phyloP scores from a whole-genome alignment of 2,888 invertebrate species.

The Trachelus tabidus region DNA sequence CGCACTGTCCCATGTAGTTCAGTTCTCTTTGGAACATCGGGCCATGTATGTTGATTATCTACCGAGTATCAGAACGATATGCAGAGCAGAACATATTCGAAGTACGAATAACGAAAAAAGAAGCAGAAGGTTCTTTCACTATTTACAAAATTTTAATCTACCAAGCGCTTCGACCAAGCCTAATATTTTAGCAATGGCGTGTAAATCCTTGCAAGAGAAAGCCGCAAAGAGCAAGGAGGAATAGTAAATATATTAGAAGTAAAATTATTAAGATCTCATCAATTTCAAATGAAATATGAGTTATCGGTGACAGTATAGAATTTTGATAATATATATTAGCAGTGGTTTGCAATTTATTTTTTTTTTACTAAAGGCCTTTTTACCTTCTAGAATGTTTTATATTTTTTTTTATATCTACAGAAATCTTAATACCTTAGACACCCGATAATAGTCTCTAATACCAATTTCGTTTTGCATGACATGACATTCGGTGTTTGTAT shows the following conservation, averaged over 20 bases:
- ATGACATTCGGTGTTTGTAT: not conserved
- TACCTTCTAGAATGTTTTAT: not conserved
- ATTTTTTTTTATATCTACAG: not conserved
- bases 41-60: slow-evolving; percentile 77
- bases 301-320: not conserved
- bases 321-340: not conserved
- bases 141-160: slow-evolving; percentile 73
- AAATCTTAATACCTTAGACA: not conserved
- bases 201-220: slow-evolving; percentile 51
- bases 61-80: slow-evolving; percentile 76
- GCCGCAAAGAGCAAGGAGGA: not conserved
- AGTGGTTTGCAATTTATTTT: not conserved
- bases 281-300: not conserved
- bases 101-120: slow-evolving; percentile 72
- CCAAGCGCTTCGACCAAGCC: slow-evolving; percentile 38
- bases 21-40: slow-evolving; percentile 69
- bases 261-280: not conserved
- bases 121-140: slow-evolving; percentile 82
- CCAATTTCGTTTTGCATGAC: not conserved
- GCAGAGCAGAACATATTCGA: slow-evolving; percentile 75
- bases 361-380: not conserved
- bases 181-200: slow-evolving; percentile 52
- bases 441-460: not conserved
- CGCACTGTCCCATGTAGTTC: slow-evolving; percentile 68
- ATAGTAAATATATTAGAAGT: not conserved